These are phyloP conservation scores for Hyaena hyaena DNA, from an alignment of 2,113 vertebrate genomes.

Conservation along the genomic window DNA sequence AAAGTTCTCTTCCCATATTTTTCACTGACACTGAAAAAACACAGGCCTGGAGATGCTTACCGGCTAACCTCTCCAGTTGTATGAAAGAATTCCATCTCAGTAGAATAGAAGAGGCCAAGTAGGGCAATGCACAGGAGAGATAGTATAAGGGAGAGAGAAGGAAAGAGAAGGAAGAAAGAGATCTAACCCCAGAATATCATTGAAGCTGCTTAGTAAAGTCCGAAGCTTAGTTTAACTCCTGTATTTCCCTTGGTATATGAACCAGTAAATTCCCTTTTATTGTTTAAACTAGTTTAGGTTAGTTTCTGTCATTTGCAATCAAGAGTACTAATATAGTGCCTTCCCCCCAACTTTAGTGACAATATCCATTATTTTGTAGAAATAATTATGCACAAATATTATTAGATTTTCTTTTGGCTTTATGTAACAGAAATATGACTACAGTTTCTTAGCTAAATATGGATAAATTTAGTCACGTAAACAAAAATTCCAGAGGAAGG, in stretches of 20 bases:
- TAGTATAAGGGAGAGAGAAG: not conserved
- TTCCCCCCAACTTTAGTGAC: not conserved
- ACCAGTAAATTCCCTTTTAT: not conserved
- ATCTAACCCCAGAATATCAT: not conserved
- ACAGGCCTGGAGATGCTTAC: not conserved
- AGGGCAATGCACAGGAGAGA: not conserved
- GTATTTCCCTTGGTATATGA: not conserved
- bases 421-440: not conserved
- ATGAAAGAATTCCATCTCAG: not conserved
- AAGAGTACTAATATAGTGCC: not conserved
- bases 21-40: not conserved
- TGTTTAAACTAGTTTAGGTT: not conserved
- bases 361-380: not conserved
- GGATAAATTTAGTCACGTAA: not conserved
- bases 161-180: not conserved
- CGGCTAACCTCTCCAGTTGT: not conserved
- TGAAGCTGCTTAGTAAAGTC: not conserved
- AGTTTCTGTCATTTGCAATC: not conserved
- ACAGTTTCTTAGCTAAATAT: not conserved
- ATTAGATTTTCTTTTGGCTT: constrained; percentile 11
- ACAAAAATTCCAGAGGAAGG: not conserved
- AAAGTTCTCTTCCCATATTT: not conserved
- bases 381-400: constrained; percentile 11
- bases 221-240: not conserved
- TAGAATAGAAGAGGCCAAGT: not conserved